Conservation (phyloP, 2,797 vertebrate genomes). For the Podarcis siculus region DNA sequence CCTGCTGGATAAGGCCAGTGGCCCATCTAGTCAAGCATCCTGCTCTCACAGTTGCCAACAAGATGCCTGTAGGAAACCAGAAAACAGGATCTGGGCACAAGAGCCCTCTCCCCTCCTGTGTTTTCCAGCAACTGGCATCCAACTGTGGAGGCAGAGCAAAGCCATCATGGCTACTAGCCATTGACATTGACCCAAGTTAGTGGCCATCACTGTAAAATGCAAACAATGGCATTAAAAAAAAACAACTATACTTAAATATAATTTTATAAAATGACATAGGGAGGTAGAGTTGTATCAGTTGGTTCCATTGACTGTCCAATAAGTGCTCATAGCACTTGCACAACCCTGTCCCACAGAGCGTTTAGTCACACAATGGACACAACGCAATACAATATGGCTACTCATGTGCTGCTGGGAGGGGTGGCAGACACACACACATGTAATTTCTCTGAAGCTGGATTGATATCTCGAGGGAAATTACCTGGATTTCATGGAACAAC, state of each 20-base stretch:
- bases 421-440: not conserved
- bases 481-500: not conserved
- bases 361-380: not conserved
- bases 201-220: not conserved
- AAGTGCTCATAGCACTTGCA: not conserved
- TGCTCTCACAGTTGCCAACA: too few species aligned
- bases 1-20: too few species aligned
- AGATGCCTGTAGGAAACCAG: too few species aligned
- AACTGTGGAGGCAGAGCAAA: too few species aligned
- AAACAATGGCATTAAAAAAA: not conserved
- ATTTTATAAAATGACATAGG: not conserved
- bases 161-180: too few species aligned
- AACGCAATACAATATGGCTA: not conserved
- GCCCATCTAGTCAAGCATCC: too few species aligned
- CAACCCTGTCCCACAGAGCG: not conserved
- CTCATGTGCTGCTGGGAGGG: not conserved
- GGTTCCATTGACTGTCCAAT: not conserved
- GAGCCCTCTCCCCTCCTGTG: too few species aligned
- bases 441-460: not conserved
- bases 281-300: not conserved
- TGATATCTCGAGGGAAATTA: not conserved
- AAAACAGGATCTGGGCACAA: too few species aligned
- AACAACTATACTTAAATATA: not conserved
- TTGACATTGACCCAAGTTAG: too few species aligned
- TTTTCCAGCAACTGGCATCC: too few species aligned